Evolutionary conservation across 2,113 vertebrate species (phyloP).

Genomic region (Colius striatus): DNA sequence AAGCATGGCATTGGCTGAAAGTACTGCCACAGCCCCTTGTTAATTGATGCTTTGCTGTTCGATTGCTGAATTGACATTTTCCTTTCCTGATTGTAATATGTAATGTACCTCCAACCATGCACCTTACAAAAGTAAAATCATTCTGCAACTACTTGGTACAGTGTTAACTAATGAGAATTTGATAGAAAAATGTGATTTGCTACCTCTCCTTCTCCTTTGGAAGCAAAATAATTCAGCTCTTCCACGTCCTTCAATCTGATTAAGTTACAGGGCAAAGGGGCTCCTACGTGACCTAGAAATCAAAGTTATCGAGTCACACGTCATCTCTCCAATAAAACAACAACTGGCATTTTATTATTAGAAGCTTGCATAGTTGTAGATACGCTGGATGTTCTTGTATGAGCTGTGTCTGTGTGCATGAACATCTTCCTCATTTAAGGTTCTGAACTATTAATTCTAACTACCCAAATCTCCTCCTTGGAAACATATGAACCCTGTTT

Average conservation of each 20-base stretch:
- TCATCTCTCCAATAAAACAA: neutral
- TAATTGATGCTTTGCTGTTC: neutral
- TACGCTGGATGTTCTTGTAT: neutral
- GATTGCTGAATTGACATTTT: neutral
- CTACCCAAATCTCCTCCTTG: neutral
- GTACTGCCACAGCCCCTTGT: neutral
- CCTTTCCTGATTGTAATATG: neutral
- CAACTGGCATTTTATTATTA: neutral
- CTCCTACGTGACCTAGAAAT: slow-evolving; percentile 92
- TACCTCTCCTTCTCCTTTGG: slow-evolving; percentile 96
- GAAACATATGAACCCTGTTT: neutral
- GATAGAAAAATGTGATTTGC: neutral
- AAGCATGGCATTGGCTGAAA: neutral
- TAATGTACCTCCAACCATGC: neutral
- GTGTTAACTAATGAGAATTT: neutral
- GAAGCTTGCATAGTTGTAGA: neutral
- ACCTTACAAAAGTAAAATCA: neutral
- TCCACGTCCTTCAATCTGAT: slow-evolving; percentile 94
- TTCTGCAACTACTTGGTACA: neutral
- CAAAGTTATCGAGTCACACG: slow-evolving; percentile 39
- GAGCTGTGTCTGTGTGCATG: neutral
- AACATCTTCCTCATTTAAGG: neutral
- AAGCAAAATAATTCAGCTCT: slow-evolving; percentile 96
- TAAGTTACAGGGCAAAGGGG: slow-evolving; percentile 94
- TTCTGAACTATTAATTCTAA: neutral